Evolutionary conservation across 2,888 invertebrate species (phyloP).

Genomic region (Sarcophaga rosellei): DNA sequence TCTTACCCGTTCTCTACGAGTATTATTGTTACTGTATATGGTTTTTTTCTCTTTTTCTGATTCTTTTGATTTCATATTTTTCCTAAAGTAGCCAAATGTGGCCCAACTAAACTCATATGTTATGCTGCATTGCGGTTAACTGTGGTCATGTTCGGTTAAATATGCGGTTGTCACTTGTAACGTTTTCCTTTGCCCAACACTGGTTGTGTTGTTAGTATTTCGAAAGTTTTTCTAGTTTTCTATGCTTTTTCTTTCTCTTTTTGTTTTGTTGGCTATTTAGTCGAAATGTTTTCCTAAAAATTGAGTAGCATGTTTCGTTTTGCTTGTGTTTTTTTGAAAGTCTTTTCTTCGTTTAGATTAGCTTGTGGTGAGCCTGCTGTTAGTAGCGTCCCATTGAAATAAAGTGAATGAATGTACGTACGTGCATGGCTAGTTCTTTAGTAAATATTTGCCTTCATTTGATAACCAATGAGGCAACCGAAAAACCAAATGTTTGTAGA

Average conservation of each 20-base stretch:
- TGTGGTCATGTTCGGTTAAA: conserved; percentile 73
- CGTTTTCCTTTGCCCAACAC: conserved; percentile 29
- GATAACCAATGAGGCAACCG: conserved; percentile 8
- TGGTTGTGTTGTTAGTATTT: conserved; percentile 3
- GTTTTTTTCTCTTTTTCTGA: conserved; percentile 19
- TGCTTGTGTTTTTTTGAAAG: neutral
- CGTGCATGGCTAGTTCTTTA: conserved; percentile 4
- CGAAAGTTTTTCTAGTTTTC: conserved; percentile 33
- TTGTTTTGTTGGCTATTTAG: conserved; percentile 37
- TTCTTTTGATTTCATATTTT: conserved; percentile 43
- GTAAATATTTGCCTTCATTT: conserved; percentile 46
- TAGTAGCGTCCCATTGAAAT: conserved; percentile 36
- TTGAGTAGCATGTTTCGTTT: conserved; percentile 38
- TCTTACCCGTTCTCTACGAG: neutral
- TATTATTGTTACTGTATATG: conserved; percentile 30
- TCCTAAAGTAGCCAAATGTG: conserved; percentile 57
- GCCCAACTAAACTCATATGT: conserved; percentile 70
- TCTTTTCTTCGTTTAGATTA: conserved; percentile 44
- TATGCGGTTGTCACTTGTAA: conserved; percentile 73
- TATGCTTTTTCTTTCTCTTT: conserved; percentile 17
- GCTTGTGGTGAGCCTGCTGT: conserved; percentile 34
- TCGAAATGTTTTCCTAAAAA: conserved; percentile 27
- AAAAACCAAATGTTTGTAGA: conserved; percentile 49
- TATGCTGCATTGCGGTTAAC: conserved; percentile 70
- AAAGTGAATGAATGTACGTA: neutral